phyloP scores from a whole-genome alignment of 1,140 invertebrate species.

The Aphaenogaster rudis region DNA sequence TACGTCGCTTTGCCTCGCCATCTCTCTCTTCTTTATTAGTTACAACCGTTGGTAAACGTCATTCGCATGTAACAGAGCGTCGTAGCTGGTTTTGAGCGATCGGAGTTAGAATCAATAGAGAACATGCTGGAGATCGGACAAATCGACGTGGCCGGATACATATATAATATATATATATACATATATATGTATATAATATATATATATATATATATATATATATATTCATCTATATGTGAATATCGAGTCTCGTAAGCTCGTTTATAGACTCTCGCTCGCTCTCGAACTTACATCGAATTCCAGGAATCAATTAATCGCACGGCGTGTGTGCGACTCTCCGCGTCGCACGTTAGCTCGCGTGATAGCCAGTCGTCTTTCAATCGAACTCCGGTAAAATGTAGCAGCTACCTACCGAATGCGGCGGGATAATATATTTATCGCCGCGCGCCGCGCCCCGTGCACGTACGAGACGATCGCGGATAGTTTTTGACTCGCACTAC shows the following conservation, averaged over 20 bases:
- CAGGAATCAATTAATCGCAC: slow-evolving; percentile 74
- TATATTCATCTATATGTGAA: slow-evolving; percentile 1
- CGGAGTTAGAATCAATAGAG: slow-evolving; percentile 17
- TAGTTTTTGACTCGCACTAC: slow-evolving; percentile 55
- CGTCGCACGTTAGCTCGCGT: slow-evolving; percentile 77
- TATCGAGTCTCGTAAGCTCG: slow-evolving; percentile 34
- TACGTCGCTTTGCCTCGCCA: background rate
- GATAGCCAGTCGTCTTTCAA: slow-evolving; percentile 77
- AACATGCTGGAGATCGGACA: slow-evolving; percentile 13
- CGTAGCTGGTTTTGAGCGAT: slow-evolving; percentile 12
- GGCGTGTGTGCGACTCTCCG: slow-evolving; percentile 61
- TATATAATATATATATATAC: background rate
- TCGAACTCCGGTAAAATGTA: slow-evolving; percentile 72
- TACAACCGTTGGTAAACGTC: background rate
- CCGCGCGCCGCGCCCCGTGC: slow-evolving; percentile 15
- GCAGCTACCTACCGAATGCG: slow-evolving; percentile 69
- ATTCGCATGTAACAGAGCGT: background rate
- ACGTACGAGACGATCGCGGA: slow-evolving; percentile 44
- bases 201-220: background rate
- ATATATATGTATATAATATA: slow-evolving; percentile 11
- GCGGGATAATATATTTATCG: slow-evolving; percentile 72
- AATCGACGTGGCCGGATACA: slow-evolving; percentile 6
- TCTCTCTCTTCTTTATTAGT: background rate
- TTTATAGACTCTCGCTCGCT: slow-evolving; percentile 48
- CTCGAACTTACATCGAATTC: slow-evolving; percentile 64